Evolutionary conservation across 2,113 vertebrate species (phyloP).

Genomic region (Pterocles gutturalis): DNA sequence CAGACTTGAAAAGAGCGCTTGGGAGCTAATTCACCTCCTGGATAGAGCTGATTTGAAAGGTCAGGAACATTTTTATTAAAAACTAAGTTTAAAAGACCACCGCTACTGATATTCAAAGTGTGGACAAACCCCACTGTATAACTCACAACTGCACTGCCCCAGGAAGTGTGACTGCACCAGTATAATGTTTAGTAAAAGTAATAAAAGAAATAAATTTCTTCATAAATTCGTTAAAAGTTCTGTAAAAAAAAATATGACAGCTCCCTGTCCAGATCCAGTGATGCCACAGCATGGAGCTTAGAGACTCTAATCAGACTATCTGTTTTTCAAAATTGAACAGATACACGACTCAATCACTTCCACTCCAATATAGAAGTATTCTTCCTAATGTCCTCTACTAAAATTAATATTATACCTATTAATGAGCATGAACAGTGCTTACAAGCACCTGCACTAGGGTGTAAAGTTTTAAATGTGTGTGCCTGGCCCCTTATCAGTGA

Average conservation of each 20-base stretch:
- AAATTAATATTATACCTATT: neutral
- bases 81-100: neutral
- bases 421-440: neutral
- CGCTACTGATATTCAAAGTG: neutral
- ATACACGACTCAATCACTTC: neutral
- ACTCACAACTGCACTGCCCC: neutral
- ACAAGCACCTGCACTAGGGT: neutral
- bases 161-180: rapidly evolving
- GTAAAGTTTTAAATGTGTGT: neutral
- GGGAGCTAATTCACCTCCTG: neutral
- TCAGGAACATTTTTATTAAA: neutral
- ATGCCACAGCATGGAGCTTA: neutral
- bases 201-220: neutral
- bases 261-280: neutral
- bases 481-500: conserved; percentile 18
- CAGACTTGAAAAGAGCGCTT: neutral
- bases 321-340: neutral
- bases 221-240: neutral
- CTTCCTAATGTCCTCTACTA: neutral
- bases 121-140: neutral
- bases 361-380: neutral
- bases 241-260: neutral
- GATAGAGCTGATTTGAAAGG: neutral
- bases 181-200: neutral
- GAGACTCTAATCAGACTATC: neutral